phyloP scores from a whole-genome alignment of 1,140 invertebrate genomes.

The Popillia japonica region DNA sequence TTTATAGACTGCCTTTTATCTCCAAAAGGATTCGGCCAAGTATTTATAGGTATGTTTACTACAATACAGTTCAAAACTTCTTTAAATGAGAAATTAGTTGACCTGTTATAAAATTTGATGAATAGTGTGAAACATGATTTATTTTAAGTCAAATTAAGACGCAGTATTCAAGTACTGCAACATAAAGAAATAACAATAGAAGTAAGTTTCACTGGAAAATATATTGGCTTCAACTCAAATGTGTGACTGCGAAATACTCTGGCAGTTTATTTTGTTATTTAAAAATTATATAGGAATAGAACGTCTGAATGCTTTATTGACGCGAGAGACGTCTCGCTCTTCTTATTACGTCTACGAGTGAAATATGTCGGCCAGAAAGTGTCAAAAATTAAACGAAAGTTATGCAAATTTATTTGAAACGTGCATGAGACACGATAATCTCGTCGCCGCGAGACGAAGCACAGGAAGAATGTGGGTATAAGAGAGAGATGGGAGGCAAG shows the following conservation, averaged over 20 bases:
- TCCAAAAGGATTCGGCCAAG: too few species aligned
- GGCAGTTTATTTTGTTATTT: conserved; percentile 2
- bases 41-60: too few species aligned
- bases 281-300: neutral
- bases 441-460: neutral
- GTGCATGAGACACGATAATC: conserved; percentile 25
- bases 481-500: neutral
- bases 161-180: too few species aligned
- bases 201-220: too few species aligned
- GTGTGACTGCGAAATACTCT: neutral
- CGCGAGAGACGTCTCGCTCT: neutral
- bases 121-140: too few species aligned
- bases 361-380: conserved; percentile 20
- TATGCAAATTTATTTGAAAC: conserved; percentile 39
- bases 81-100: too few species aligned
- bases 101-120: too few species aligned
- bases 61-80: too few species aligned
- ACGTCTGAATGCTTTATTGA: neutral
- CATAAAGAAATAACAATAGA: too few species aligned
- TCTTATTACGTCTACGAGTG: conserved; percentile 28
- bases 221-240: neutral
- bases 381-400: conserved; percentile 39
- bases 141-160: too few species aligned
- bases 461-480: neutral
- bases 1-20: too few species aligned